Evolutionary conservation across 2,797 vertebrate genomes (phyloP).

Genomic region (Babyrousa celebensis): DNA sequence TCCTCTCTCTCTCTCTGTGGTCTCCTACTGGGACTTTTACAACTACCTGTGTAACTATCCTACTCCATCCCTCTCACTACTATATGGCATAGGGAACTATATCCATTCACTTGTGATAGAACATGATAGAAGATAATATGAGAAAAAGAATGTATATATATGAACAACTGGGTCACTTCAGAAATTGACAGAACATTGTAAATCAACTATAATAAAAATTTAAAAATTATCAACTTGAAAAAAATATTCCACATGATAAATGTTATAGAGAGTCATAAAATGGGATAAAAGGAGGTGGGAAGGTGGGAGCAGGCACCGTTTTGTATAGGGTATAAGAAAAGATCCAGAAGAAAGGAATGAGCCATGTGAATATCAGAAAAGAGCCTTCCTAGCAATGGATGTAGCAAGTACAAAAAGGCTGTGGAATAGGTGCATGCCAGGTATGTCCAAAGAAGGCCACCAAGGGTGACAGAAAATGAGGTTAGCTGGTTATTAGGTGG

Average conservation of each 20-base stretch:
- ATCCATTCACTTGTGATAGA: no score
- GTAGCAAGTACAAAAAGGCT: neutral
- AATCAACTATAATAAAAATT: no score
- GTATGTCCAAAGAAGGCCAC: neutral
- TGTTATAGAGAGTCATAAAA: neutral
- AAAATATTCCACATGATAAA: neutral
- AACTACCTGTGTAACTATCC: no score
- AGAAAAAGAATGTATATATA: no score
- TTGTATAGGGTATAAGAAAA: neutral
- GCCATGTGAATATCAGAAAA: neutral
- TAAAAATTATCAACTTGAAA: no score
- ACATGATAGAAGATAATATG: no score
- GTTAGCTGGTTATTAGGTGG: neutral
- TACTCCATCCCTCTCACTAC: no score
- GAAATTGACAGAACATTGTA: no score
- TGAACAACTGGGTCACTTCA: no score
- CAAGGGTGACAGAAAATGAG: neutral
- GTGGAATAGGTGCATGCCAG: fast-evolving
- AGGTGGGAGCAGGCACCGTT: neutral
- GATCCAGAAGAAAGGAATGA: neutral
- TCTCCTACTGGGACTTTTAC: no score
- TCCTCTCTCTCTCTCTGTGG: no score
- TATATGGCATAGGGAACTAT: no score
- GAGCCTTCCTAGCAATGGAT: neutral
- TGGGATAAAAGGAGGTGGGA: neutral